Percentiles rank a stretch among this genome's conserved stretches.
phyloP scores from a whole-genome alignment of 2,113 vertebrate genomes.

The Ondatra zibethicus region DNA sequence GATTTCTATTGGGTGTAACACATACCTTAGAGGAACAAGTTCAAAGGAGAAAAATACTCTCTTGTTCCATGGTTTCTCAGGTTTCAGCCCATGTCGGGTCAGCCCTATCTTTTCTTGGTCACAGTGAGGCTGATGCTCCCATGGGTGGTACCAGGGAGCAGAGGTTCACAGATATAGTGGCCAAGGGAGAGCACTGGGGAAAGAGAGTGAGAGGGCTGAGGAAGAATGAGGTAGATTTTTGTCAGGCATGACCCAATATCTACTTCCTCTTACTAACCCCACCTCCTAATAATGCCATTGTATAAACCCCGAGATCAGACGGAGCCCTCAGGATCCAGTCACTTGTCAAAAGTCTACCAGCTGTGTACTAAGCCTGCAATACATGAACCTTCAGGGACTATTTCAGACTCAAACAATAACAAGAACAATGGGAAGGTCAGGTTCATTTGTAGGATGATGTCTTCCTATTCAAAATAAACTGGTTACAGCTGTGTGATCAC shows the following conservation, averaged over 20 bases:
- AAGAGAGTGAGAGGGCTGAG: not conserved
- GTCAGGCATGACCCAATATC: too few relatives aligned
- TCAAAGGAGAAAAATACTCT: not conserved
- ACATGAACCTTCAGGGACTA: not conserved
- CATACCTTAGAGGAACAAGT: not conserved
- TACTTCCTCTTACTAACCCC: not conserved
- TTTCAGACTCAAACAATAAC: not conserved
- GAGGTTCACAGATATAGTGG: not conserved
- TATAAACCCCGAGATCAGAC: not conserved
- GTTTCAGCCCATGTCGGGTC: not conserved
- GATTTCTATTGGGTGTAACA: not conserved
- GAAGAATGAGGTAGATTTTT: not conserved
- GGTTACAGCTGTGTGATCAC: constrained; percentile 35
- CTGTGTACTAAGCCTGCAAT: too few relatives aligned
- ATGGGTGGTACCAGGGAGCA: not conserved
- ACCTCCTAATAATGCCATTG: not conserved
- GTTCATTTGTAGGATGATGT: not conserved
- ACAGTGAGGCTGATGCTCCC: too few relatives aligned
- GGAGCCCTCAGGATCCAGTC: too few relatives aligned
- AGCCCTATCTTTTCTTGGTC: not conserved
- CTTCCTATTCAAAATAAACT: constrained; percentile 24
- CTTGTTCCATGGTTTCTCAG: not conserved
- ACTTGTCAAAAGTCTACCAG: not conserved
- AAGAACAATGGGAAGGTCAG: constrained; percentile 3
- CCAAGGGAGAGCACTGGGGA: not conserved